Conservation (phyloP, 2,888 invertebrate genomes). For the Tortricodes alternella region DNA sequence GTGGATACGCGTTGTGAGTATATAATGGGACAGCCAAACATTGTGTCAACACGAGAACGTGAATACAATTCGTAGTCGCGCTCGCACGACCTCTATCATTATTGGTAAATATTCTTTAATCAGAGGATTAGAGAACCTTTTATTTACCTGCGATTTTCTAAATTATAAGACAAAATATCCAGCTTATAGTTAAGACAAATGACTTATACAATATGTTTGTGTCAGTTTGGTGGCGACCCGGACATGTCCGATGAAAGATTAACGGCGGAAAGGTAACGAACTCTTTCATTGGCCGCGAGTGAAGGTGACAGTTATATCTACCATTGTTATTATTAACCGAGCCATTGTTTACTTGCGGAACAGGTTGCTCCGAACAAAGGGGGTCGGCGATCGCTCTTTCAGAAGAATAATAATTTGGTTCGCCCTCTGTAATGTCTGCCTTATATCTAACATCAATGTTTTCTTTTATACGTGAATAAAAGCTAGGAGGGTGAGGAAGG, state of each 20-base stretch:
- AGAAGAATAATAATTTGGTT: slow-evolving; percentile 55
- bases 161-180: too few species aligned
- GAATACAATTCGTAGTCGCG: slow-evolving; percentile 47
- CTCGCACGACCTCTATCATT: slow-evolving; percentile 36
- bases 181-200: too few species aligned
- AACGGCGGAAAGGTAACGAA: too few species aligned
- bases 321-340: slow-evolving; percentile 32
- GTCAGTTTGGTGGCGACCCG: too few species aligned
- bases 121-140: slow-evolving; percentile 20
- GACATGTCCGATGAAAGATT: too few species aligned
- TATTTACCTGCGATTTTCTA: slow-evolving; percentile 12
- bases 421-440: slow-evolving; percentile 51
- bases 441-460: slow-evolving; percentile 66
- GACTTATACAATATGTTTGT: too few species aligned
- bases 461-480: slow-evolving; percentile 62
- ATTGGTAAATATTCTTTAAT: slow-evolving; percentile 14
- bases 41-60: slow-evolving; percentile 56
- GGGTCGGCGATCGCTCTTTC: slow-evolving; percentile 45
- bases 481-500: slow-evolving; percentile 47
- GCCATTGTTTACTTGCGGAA: slow-evolving; percentile 41
- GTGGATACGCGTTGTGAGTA: slow-evolving; percentile 46
- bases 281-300: slow-evolving; percentile 12
- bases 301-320: slow-evolving; percentile 18
- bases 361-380: slow-evolving; percentile 43
- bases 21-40: slow-evolving; percentile 58